Evolutionary conservation across 2,888 invertebrate genomes (phyloP).

Genomic region (Tachystola acroxantha): DNA sequence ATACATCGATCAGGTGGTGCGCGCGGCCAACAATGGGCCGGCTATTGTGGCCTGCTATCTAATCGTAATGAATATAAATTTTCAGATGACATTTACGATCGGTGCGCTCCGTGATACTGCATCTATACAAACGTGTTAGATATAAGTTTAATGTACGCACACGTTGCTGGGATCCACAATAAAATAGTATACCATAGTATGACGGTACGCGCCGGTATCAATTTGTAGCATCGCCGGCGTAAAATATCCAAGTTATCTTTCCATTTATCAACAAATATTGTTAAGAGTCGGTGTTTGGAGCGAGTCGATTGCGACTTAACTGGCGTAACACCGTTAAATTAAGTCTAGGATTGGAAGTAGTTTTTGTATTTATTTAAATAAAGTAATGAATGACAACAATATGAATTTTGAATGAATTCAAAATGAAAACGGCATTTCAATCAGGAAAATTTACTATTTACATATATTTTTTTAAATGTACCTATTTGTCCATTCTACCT

Average conservation of each 20-base stretch:
- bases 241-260: slow-evolving; percentile 49
- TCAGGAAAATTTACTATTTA: too few species aligned
- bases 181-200: slow-evolving; percentile 5
- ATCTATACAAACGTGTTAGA: slow-evolving; percentile 65
- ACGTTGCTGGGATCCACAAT: slow-evolving; percentile 25
- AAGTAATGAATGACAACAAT: too few species aligned
- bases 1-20: slow-evolving; percentile 68
- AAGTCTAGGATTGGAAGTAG: slow-evolving; percentile 1
- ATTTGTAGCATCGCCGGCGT: slow-evolving; percentile 54
- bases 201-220: slow-evolving; percentile 43
- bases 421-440: too few species aligned
- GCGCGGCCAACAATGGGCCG: slow-evolving; percentile 60
- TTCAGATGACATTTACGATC: slow-evolving; percentile 77
- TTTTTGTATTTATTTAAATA: too few species aligned
- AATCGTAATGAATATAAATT: slow-evolving; percentile 78
- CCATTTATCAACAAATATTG: slow-evolving; percentile 53
- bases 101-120: slow-evolving; percentile 66
- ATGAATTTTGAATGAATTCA: too few species aligned
- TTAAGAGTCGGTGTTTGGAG: slow-evolving; percentile 27
- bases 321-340: slow-evolving; percentile 11
- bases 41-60: slow-evolving; percentile 70
- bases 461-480: too few species aligned
- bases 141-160: slow-evolving; percentile 57
- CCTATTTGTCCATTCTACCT: too few species aligned
- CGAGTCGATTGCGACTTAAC: slow-evolving; percentile 21